Conservation (phyloP, 2,888 invertebrate genomes). For the Smittia aterrima region DNA sequence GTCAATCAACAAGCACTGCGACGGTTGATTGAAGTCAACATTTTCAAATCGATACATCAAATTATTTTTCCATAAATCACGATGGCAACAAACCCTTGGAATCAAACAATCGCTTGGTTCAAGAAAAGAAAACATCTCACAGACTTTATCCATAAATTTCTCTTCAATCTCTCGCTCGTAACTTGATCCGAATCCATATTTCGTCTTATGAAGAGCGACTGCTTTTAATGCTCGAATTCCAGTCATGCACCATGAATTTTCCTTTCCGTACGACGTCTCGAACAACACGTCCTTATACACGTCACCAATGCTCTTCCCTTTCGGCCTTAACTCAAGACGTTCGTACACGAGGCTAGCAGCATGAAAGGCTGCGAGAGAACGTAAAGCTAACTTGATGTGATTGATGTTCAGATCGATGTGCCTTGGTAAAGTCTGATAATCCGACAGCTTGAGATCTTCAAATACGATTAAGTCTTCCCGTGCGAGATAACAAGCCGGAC, state of each 20-base stretch:
- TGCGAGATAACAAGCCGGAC: slow-evolving; percentile 52
- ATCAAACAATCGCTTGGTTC: background rate
- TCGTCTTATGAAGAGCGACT: slow-evolving; percentile 41
- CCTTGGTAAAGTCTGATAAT: slow-evolving; percentile 43
- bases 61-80: slow-evolving; percentile 47
- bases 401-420: slow-evolving; percentile 19
- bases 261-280: slow-evolving; percentile 25
- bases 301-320: slow-evolving; percentile 30
- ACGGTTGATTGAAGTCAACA: slow-evolving; percentile 44
- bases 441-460: slow-evolving; percentile 51
- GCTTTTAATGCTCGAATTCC: slow-evolving; percentile 27
- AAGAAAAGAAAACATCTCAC: slow-evolving; percentile 9
- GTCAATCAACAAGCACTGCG: slow-evolving; percentile 50
- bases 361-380: slow-evolving; percentile 43
- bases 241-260: slow-evolving; percentile 42
- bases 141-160: slow-evolving; percentile 12
- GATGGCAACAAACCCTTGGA: slow-evolving; percentile 53
- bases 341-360: slow-evolving; percentile 42
- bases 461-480: slow-evolving; percentile 53
- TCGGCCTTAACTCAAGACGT: slow-evolving; percentile 36
- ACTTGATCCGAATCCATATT: slow-evolving; percentile 30
- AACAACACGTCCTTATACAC: slow-evolving; percentile 40
- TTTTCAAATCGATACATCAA: slow-evolving; percentile 46
- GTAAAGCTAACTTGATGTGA: slow-evolving; percentile 37
- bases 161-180: slow-evolving; percentile 12